Base-by-base conservation (phyloP, 1,140 invertebrate species). In the Chrysomallon squamiferum region DNA sequence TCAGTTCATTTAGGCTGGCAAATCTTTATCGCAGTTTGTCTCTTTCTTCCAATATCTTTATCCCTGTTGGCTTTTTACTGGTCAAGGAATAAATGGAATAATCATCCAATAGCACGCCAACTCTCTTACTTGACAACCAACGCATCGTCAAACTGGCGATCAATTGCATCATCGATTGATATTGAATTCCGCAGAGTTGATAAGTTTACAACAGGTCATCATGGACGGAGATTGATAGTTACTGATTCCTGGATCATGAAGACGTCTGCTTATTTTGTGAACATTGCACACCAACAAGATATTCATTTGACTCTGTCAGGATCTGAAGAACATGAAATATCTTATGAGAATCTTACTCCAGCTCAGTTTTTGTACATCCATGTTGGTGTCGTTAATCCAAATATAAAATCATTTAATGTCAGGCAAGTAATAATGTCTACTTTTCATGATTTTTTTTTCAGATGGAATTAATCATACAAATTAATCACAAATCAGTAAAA, bases 221-320 rank as follows among this genome's bases (percentile, higher is more conserved):
- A 65, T 54, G 76, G 93, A 29, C 89, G 88, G 57, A 90, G 89
- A 75, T 86, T 94, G 35, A 88, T 95, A 69, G 92, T 91, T 5
- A 95, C 93, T 1, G 90, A 93, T 75, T 93, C 91, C 72, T 96
- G 94, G 93, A 89, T 96, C n/a, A 90, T 96, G 29, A 94, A 94
- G 86, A 89, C 93, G 2, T 88, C 90, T 0, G 90, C 92, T 52
- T 94, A 95, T 78, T 89, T 84, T 73, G 77, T 95, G 0, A 86
- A 91, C 73, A 78, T 95, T 20, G 90, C 91, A 0, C 91, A 93
- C 80, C 93, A 95, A 81, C 89, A 86, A 77, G 92, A 95, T 81
- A 90, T 93, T 41, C 86, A 89, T 27, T 84, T 96, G 1, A 89
- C 91, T 30, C 88, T 94, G 18, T 89, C 90, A 67, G 89, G 89